Percentiles rank a stretch among this genome's conserved stretches.
Evolutionary conservation across 37 sponge, comb jelly and placozoan genomes (phyloP).

Genomic region (Geodia barretti): DNA sequence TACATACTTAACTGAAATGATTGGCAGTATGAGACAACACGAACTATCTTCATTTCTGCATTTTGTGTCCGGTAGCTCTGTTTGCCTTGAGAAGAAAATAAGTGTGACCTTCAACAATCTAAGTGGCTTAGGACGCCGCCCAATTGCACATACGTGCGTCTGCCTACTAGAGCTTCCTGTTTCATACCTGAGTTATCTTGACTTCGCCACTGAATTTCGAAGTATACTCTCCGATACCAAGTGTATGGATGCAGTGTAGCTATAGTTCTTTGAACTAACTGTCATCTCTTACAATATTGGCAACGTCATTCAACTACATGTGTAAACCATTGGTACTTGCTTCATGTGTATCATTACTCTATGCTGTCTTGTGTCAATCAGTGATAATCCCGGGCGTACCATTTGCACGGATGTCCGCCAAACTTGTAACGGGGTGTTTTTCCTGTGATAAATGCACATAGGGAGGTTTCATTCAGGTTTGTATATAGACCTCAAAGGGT

Average conservation of each 20-base stretch:
- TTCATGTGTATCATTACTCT: too few relatives aligned
- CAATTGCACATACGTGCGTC: constrained; percentile 28
- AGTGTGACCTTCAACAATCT: constrained; percentile 1
- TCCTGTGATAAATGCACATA: too few relatives aligned
- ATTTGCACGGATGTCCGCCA: too few relatives aligned
- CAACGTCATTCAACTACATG: too few relatives aligned
- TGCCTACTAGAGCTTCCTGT: background rate
- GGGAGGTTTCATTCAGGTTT: too few relatives aligned
- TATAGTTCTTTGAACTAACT: too few relatives aligned
- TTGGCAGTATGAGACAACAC: constrained; percentile 21
- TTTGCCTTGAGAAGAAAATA: background rate
- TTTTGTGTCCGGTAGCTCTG: constrained; percentile 28
- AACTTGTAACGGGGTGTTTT: too few relatives aligned
- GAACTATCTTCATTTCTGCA: background rate
- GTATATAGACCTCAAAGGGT: too few relatives aligned
- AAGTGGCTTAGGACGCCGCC: constrained; percentile 5
- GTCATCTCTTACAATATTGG: too few relatives aligned
- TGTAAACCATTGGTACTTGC: too few relatives aligned
- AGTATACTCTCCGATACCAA: background rate
- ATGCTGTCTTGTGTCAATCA: too few relatives aligned
- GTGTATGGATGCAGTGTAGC: constrained; percentile 21
- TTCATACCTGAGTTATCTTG: constrained; percentile 9
- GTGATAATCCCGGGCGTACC: too few relatives aligned
- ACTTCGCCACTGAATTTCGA: constrained; percentile 25
- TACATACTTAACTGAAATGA: constrained; percentile 11